Evolutionary conservation across 2,888 invertebrate genomes (phyloP).

Genomic region (Caenorhabditis sp.): DNA sequence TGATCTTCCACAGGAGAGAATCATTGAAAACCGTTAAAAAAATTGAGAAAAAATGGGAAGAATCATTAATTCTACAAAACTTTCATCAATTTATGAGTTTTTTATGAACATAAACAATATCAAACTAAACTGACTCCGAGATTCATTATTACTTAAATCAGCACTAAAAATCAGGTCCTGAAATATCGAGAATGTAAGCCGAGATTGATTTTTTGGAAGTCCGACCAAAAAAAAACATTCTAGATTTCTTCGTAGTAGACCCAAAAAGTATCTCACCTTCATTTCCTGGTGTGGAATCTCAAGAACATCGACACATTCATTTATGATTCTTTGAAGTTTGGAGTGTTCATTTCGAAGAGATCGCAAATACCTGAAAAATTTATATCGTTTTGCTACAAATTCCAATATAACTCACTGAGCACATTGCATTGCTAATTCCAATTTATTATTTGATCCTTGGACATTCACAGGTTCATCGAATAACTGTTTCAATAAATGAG

Average conservation of each 20-base stretch:
- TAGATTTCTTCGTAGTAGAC: neutral
- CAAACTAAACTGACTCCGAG: no score
- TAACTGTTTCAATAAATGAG: slow-evolving; percentile 25
- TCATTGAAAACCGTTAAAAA: no score
- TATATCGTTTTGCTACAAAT: no score
- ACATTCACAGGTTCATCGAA: slow-evolving; percentile 11
- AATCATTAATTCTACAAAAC: no score
- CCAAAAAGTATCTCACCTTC: slow-evolving; percentile 20
- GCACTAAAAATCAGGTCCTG: no score
- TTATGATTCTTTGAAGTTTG: slow-evolving; percentile 15
- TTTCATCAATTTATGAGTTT: no score
- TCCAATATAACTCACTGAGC: slow-evolving; percentile 4
- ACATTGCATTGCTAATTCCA: slow-evolving; percentile 12
- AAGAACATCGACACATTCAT: slow-evolving; percentile 28
- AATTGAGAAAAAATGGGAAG: no score
- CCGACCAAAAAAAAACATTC: neutral
- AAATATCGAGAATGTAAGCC: no score
- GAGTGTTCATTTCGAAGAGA: neutral
- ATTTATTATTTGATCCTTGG: slow-evolving; percentile 3
- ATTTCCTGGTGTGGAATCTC: slow-evolving; percentile 47
- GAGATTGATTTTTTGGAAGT: no score
- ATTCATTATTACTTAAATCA: no score
- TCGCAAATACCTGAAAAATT: neutral
- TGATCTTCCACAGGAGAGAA: no score
- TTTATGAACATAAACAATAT: no score